These are phyloP conservation scores for Tanaodytes sp. DNA, from an alignment of 2,888 invertebrate genomes.

Conservation along the genomic window DNA sequence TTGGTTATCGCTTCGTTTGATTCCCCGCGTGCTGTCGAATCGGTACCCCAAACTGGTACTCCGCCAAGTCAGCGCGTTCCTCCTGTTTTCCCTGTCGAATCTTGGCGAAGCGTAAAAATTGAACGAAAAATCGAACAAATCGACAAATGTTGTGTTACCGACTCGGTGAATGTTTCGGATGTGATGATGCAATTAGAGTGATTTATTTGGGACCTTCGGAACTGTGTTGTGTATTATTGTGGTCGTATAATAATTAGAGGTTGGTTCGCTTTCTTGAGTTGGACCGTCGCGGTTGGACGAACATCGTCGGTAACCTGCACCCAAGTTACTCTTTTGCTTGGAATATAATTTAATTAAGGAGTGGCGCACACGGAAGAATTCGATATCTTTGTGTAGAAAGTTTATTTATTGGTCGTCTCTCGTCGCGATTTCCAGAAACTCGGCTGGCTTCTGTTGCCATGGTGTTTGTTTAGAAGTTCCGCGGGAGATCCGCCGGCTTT, in stretches of 20 bases:
- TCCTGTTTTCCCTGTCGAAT: slow-evolving; percentile 2
- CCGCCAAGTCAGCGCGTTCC: no score
- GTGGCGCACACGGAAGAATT: not conserved
- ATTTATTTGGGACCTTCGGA: not conserved
- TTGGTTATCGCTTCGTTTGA: slow-evolving; percentile 23
- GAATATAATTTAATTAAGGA: slow-evolving; percentile 17
- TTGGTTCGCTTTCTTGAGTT: not conserved
- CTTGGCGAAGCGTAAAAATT: no score
- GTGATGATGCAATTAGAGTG: not conserved
- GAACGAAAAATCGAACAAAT: no score
- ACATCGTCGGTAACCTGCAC: not conserved
- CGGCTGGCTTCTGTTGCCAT: slow-evolving; percentile 3
- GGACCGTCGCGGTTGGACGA: slow-evolving; percentile 2
- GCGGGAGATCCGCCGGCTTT: slow-evolving; percentile 20
- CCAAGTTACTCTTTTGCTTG: slow-evolving; percentile 2
- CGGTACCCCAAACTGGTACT: no score
- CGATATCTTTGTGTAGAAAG: slow-evolving; percentile 17
- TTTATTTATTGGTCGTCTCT: slow-evolving; percentile 8
- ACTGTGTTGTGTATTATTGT: slow-evolving; percentile 2
- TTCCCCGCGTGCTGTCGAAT: not conserved
- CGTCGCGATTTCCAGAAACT: slow-evolving; percentile 15
- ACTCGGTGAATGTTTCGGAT: no score
- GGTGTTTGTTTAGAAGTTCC: slow-evolving; percentile 23
- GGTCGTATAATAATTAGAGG: not conserved
- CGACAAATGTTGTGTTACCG: no score